Evolutionary conservation across 2,888 invertebrate species (phyloP), one percentile per base, ranked within the genome.

Genomic region (Agelastica alni): DNA sequence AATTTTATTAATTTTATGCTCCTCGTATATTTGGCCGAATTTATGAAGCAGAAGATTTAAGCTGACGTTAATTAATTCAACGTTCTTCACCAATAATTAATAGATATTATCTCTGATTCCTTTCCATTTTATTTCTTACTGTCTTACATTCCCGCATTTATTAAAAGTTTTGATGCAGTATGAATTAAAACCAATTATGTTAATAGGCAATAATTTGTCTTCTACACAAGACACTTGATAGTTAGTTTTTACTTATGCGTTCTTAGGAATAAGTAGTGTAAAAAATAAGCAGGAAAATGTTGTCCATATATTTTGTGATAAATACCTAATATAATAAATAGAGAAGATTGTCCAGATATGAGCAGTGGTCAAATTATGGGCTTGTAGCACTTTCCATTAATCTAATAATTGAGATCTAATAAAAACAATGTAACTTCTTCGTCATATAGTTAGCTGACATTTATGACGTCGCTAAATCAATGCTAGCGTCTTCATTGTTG

Each of bases 11-110:
- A n/a, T 31, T 31, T 6, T 12, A 31, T 41, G 1, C 41, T 22
- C 41, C 41, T 13, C 12, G 41, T 41, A 41, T 10, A 41, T 13
- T 41, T 41, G 41, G 20, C 13, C 17, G 30, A n/a, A 43, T 17
- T 28, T 42, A 42, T 43, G 3, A 16, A 28, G 4, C 16, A 34
- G 17, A 47, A 37, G 28, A 47, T 18, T 47, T 26, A 12, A 37
- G n/a, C n/a, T 47, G 47, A 47, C 37, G 22, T 37, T 47, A 47
- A 47, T 47, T 37, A 34, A 47, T 47, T 28, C 37, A 47, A 36
- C 47, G 36, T 47, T 47, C 47, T 47, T 47, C 47, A 30, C 36
- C 37, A 37, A 28, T 47, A 47, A 47, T 47, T 47, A 47, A 47
- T 47, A 47, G 47, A 47, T 37, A 47, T 37, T 47, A 47, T 47